Evolutionary conservation across 2,113 vertebrate genomes (phyloP), one percentile per base, ranked within the genome.

Genomic region (Rhinichthys klamathensis): DNA sequence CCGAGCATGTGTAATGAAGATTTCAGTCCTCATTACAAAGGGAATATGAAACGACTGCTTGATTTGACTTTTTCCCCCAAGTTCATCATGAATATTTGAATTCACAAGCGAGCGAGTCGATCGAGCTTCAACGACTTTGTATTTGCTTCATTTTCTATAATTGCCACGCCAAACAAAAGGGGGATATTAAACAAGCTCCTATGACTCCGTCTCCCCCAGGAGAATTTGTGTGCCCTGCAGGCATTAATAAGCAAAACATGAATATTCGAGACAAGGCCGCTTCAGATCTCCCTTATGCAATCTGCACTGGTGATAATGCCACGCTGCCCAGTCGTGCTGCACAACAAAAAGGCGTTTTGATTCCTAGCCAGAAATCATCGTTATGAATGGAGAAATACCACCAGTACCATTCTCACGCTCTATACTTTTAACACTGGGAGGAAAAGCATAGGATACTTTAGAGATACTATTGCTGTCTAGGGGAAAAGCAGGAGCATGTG

Each of bases 241-340:
- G 83, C 77, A 41, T 87, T 78, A 82, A 82, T 82, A 74, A 82
- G 69, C 70, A 69, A 82, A 85, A 82, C 83, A 87, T 81, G 77
- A 87, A 88, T 85, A 88, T 82, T 85, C 79, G 85, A 70, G 41
- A 80, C 49, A 27, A 23, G 67, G 44, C 46, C 9, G 13, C 38
- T 76, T 58, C 87, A 35, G 38, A 76, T 72, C 51, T 44, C 60
- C 77, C 46, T 88, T 54, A 74, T 46, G 58, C 78, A 84, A 79
- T n/a, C 15, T 49, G 18, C 60, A 60, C 74, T 78, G 73, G 49
- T 87, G 51, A 69, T 82, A 77, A 86, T 76, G 51, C 23, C n/a
- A 15, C 38, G 3, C 67, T 49, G 27, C 16, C 77, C 54, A 51
- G 54, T 44, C 70, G 32, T 74, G 79, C 41, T 74, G 79, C 41